These are phyloP conservation scores for Dryobotodes eremita DNA, from an alignment of 2,888 invertebrate genomes.

Conservation along the genomic window DNA sequence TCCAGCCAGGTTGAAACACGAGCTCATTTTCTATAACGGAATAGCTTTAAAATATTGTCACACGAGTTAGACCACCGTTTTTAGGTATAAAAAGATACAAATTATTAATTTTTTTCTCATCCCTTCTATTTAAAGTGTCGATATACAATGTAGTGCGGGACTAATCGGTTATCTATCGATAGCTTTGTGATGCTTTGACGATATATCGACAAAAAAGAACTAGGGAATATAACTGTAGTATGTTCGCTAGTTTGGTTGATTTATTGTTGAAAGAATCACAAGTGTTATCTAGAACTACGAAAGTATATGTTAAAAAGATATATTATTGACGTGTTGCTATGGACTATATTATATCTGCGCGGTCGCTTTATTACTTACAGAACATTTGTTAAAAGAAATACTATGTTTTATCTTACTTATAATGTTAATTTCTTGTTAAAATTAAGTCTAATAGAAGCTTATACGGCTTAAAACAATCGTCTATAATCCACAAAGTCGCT, in stretches of 20 bases:
- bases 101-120: conserved; percentile 71
- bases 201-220: conserved; percentile 21
- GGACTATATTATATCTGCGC: conserved; percentile 70
- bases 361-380: conserved; percentile 36
- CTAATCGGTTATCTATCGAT: conserved; percentile 73
- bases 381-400: conserved; percentile 9
- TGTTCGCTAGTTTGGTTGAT: not conserved
- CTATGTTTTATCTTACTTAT: not conserved
- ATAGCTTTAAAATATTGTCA: conserved; percentile 88
- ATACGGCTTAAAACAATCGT: conserved; percentile 69
- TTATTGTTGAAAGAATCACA: conserved; percentile 58
- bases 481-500: conserved; percentile 68
- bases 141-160: conserved; percentile 82
- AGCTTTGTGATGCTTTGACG: conserved; percentile 63
- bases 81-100: conserved; percentile 78
- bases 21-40: conserved; percentile 74
- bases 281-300: conserved; percentile 62
- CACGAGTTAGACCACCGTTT: conserved; percentile 89
- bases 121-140: conserved; percentile 75
- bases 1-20: conserved; percentile 61
- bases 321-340: conserved; percentile 78
- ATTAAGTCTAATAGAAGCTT: conserved; percentile 42
- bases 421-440: conserved; percentile 36
- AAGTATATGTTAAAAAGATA: conserved; percentile 69
- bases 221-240: not conserved